These are phyloP conservation scores for Hemibagrus wyckioides DNA, from an alignment of 2,113 vertebrate genomes.

Conservation along the genomic window DNA sequence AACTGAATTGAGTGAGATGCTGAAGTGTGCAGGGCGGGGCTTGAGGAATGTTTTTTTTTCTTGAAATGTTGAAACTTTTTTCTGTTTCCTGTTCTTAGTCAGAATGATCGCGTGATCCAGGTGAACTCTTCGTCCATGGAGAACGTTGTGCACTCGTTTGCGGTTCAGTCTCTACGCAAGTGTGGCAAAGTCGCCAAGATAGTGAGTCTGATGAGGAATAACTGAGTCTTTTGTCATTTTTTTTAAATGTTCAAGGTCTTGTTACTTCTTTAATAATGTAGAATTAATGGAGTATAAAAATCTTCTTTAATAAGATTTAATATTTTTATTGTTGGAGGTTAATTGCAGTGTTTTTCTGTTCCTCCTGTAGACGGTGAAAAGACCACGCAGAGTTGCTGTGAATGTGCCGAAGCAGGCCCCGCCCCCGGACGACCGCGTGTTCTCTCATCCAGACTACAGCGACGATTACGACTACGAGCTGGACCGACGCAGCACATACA, in stretches of 20 bases:
- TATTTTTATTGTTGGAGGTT: not conserved
- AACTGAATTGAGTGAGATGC: not conserved
- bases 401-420: constrained; percentile 71
- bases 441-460: constrained; percentile 80
- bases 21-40: not conserved
- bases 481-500: constrained; percentile 81
- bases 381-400: constrained; percentile 82
- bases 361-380: constrained; percentile 83
- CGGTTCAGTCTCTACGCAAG: constrained; percentile 93
- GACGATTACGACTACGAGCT: constrained; percentile 79
- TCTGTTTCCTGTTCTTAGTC: constrained; percentile 70
- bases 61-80: no score
- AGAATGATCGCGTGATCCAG: constrained; percentile 89
- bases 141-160: constrained; percentile 87
- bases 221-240: no score
- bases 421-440: constrained; percentile 76
- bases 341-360: not conserved
- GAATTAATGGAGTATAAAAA: not conserved
- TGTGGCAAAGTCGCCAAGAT: constrained; percentile 95
- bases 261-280: not conserved
- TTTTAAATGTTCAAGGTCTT: not conserved
- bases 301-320: not conserved
- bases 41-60: no score
- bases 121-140: constrained; percentile 92
- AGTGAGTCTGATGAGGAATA: constrained; percentile 74